These are phyloP conservation scores for Micoletzkya japonica DNA, from an alignment of 2,888 invertebrate species.

Conservation along the genomic window DNA sequence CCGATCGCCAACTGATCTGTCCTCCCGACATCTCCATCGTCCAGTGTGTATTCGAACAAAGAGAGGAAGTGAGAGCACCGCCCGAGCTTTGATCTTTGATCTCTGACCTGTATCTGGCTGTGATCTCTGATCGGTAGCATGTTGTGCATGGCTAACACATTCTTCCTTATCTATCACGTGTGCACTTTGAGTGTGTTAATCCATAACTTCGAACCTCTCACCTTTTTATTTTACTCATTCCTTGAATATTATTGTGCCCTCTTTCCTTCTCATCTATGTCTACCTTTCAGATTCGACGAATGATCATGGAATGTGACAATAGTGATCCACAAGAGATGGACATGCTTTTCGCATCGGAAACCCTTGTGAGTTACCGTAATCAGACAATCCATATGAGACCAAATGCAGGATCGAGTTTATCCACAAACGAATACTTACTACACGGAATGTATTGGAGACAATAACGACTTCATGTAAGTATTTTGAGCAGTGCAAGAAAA, in stretches of 20 bases:
- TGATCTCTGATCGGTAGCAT: background rate
- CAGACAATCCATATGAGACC: conserved; percentile 22
- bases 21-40: background rate
- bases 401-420: conserved; percentile 56
- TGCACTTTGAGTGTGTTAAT: no score
- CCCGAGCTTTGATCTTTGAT: background rate
- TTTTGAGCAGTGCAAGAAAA: background rate
- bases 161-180: conserved; percentile 10
- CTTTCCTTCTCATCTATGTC: background rate
- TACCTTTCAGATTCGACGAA: conserved; percentile 39
- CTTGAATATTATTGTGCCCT: conserved; percentile 2
- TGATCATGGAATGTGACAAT: conserved; percentile 53
- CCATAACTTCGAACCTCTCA: conserved; percentile 4
- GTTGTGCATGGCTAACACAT: conserved; percentile 2
- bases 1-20: background rate
- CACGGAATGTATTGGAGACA: conserved; percentile 56
- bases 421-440: conserved; percentile 60
- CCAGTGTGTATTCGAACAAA: background rate
- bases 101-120: background rate
- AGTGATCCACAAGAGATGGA: conserved; percentile 46
- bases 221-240: no score
- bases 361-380: conserved; percentile 33
- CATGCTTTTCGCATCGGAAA: conserved; percentile 53
- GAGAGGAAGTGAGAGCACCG: conserved; percentile 6
- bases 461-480: conserved; percentile 56